These are phyloP conservation scores for Latheticus oryzae DNA, from an alignment of 2,888 invertebrate genomes.

Conservation along the genomic window DNA sequence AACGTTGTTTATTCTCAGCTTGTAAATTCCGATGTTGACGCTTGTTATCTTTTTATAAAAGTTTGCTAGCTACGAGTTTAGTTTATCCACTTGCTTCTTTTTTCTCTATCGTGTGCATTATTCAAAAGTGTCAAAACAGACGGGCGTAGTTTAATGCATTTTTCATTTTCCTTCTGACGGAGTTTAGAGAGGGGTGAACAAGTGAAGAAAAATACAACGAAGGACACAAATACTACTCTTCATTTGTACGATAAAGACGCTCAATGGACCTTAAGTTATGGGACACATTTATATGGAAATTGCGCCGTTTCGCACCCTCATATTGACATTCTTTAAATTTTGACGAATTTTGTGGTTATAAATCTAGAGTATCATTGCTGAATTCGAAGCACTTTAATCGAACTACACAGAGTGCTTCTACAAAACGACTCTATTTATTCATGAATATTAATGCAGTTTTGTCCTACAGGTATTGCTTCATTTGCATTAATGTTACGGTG, in stretches of 20 bases:
- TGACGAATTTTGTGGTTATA: constrained; percentile 32
- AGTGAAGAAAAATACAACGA: constrained; percentile 32
- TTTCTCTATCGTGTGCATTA: constrained; percentile 36
- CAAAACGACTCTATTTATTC: too few relatives aligned
- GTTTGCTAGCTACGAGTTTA: constrained; percentile 6
- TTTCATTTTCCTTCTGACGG: constrained; percentile 36
- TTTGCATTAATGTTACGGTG: too few relatives aligned
- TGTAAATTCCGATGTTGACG: constrained; percentile 3
- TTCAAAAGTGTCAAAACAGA: constrained; percentile 43
- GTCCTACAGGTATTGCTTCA: too few relatives aligned
- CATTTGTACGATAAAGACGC: constrained; percentile 26
- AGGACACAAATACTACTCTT: constrained; percentile 26
- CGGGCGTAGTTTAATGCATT: constrained; percentile 43
- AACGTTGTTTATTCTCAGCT: constrained; percentile 1
- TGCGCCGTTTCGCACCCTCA: constrained; percentile 27
- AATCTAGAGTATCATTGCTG: constrained; percentile 13
- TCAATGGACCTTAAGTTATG: constrained; percentile 33
- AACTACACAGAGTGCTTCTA: too few relatives aligned
- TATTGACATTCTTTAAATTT: constrained; percentile 38
- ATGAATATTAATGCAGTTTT: too few relatives aligned
- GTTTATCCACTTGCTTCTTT: constrained; percentile 27
- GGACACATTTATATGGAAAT: constrained; percentile 42
- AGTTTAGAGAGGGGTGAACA: constrained; percentile 8
- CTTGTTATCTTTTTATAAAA: constrained; percentile 1
- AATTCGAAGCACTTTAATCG: constrained; percentile 11